phyloP scores from a whole-genome alignment of 2,797 vertebrate species.

The Anguilla pacifica region DNA sequence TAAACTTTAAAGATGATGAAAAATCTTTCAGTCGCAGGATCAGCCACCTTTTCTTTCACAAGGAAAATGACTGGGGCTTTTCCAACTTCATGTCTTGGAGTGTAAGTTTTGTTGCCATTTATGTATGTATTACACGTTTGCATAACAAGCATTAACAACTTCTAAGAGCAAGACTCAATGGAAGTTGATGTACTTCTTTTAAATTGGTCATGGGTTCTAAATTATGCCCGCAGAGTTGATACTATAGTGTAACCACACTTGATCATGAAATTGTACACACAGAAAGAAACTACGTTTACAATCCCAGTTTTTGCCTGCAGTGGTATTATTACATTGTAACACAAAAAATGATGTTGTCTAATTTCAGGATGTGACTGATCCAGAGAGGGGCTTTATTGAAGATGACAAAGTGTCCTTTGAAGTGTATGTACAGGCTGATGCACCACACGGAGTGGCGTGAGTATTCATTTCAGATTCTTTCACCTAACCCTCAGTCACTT shows the following conservation, averaged over 20 bases:
- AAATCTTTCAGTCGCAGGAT: slow-evolving; percentile 98
- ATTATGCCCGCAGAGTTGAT: neutral
- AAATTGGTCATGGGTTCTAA: neutral
- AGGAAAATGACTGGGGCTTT: slow-evolving; percentile 99
- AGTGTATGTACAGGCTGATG: slow-evolving; percentile 97
- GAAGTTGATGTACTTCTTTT: neutral
- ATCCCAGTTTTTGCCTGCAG: no score
- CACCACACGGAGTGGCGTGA: slow-evolving; percentile 97
- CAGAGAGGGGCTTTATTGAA: slow-evolving; percentile 94
- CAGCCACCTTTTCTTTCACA: slow-evolving; percentile 99
- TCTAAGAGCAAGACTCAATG: neutral
- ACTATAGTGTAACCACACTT: neutral
- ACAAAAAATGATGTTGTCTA: neutral
- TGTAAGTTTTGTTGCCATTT: slow-evolving; percentile 76
- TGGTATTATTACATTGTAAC: no score
- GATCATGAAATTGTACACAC: neutral
- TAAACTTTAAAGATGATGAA: slow-evolving; percentile 98
- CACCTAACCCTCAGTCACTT: neutral
- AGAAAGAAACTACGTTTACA: no score
- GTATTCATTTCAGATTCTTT: slow-evolving; percentile 53
- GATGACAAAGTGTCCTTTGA: slow-evolving; percentile 99
- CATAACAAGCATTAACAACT: neutral
- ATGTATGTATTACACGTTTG: neutral
- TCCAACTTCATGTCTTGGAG: slow-evolving; percentile 99
- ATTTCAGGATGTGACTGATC: slow-evolving; percentile 94